Conservation (phyloP, 2,888 invertebrate genomes). For the Lingula anatina region DNA sequence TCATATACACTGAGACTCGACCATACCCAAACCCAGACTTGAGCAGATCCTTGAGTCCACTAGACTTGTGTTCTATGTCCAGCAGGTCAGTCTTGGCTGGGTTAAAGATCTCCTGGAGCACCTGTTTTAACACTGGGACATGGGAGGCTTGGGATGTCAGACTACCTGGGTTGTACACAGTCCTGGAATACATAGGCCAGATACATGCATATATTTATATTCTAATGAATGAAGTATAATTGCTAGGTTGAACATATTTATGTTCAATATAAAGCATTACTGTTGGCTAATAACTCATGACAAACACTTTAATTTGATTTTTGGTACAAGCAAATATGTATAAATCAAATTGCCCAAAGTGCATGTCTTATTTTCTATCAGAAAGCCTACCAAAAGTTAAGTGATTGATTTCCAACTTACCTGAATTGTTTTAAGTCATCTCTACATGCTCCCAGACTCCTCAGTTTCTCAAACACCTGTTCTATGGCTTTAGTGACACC, state of each 20-base stretch:
- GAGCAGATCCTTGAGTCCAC: constrained; percentile 56
- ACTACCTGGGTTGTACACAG: constrained; percentile 33
- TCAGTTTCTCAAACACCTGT: constrained; percentile 50
- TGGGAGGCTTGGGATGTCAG: constrained; percentile 42
- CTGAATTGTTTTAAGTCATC: constrained; percentile 52
- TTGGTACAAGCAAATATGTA: too few relatives aligned
- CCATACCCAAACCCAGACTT: constrained; percentile 65
- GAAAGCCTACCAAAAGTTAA: neutral
- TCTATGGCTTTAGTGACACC: constrained; percentile 35
- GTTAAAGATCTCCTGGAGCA: constrained; percentile 61
- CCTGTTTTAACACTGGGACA: constrained; percentile 58
- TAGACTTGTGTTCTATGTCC: constrained; percentile 60
- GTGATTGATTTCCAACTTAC: constrained; percentile 27
- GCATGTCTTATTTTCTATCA: too few relatives aligned
- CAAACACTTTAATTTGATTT: too few relatives aligned
- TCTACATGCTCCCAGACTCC: constrained; percentile 51
- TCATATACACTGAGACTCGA: neutral
- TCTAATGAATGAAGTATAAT: neutral
- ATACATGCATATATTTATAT: neutral
- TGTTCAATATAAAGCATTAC: too few relatives aligned
- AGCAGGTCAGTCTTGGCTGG: constrained; percentile 58
- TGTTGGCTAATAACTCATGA: too few relatives aligned
- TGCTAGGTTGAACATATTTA: too few relatives aligned
- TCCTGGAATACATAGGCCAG: constrained; percentile 11
- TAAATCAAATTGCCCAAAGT: too few relatives aligned